Base-by-base conservation (phyloP, 2,113 vertebrate genomes). In the Xiphophorus maculatus region DNA sequence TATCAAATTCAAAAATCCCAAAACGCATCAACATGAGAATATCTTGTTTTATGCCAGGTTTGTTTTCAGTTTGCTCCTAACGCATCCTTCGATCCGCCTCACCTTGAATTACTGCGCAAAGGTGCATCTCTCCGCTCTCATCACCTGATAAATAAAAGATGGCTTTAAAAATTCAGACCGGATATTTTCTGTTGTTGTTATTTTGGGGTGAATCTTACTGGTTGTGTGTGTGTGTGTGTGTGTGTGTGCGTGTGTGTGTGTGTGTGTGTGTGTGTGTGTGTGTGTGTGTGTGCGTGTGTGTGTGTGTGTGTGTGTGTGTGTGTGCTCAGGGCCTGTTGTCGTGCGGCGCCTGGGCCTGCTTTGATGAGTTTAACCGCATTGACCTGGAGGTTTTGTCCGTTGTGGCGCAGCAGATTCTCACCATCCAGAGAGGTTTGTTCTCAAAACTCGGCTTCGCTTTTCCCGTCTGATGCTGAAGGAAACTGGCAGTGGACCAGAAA, bases 361-460 rank as follows among this genome's bases (percentile, higher is more conserved):
- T 98, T 91, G 96, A 98, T 90, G 97, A 98, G 88, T 98, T 98
- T 86, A 98, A 98, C 91, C 94, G 96, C 79, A 97, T 97, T 86
- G 96, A 98, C 92, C 91, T 97, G 94, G 97, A 98, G 94, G 96
- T 97, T 62, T 95, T 97, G 42, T 97, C 97, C 73, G 97, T 97
- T 79, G 96, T 97, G 75, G 96, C 97, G 72, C 97, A 97, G 86
- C 97, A 98, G 92, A 98, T 98, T 88, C 96, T 97, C 84, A 98
- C 97, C 67, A 97, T 97, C 79, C 97, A 97, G 84, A 96, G 96
- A 97, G 96, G 97, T 98, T 92, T 30, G 71, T 40, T 77, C 76
- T 63, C 37, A 2, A 70, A n/a, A 15, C 30, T 66, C 33, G 61
- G 5, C 13, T 42, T 71, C 54, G 54, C 12, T 28, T 28, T 58